Evolutionary conservation across 2,797 vertebrate genomes (phyloP).

Genomic region (Eurystomus glaucurus): DNA sequence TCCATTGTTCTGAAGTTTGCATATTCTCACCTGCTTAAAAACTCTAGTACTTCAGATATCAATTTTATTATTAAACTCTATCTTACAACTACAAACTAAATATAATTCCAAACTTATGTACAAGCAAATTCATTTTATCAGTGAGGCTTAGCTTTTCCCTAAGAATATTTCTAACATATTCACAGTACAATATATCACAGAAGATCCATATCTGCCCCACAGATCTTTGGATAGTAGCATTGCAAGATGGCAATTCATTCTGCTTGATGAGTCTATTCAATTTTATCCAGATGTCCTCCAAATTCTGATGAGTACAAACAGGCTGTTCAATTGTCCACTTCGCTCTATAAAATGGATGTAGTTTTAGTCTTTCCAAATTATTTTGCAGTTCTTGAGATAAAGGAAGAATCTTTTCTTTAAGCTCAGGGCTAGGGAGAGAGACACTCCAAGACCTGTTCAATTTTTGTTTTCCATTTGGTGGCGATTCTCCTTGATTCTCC

Average conservation of each 20-base stretch:
- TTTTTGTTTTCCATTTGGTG: slow-evolving; percentile 32
- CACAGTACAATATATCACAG: slow-evolving; percentile 91
- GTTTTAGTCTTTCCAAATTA: slow-evolving; percentile 82
- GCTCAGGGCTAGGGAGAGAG: slow-evolving; percentile 66
- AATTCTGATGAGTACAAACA: slow-evolving; percentile 81
- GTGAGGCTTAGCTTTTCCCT: slow-evolving; percentile 87
- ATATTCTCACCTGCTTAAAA: neutral
- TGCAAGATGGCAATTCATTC: slow-evolving; percentile 89
- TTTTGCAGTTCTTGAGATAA: slow-evolving; percentile 85
- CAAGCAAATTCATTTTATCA: slow-evolving; percentile 87
- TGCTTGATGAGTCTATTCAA: slow-evolving; percentile 83
- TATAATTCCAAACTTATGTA: slow-evolving; percentile 87
- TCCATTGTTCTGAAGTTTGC: neutral
- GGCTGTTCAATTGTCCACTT: slow-evolving; percentile 88
- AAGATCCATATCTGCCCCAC: slow-evolving; percentile 92
- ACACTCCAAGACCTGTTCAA: slow-evolving; percentile 90
- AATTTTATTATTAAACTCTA: neutral
- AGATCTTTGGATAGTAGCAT: slow-evolving; percentile 91
- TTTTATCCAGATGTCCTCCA: slow-evolving; percentile 90
- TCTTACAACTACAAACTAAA: slow-evolving; percentile 83
- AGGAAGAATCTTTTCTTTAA: slow-evolving; percentile 66
- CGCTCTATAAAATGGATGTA: slow-evolving; percentile 89
- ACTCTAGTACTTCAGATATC: neutral
- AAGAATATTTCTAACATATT: slow-evolving; percentile 89
- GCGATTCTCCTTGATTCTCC: slow-evolving; percentile 38